phyloP scores from a whole-genome alignment of 2,888 invertebrate genomes.

The Oxyscelio sp. region DNA sequence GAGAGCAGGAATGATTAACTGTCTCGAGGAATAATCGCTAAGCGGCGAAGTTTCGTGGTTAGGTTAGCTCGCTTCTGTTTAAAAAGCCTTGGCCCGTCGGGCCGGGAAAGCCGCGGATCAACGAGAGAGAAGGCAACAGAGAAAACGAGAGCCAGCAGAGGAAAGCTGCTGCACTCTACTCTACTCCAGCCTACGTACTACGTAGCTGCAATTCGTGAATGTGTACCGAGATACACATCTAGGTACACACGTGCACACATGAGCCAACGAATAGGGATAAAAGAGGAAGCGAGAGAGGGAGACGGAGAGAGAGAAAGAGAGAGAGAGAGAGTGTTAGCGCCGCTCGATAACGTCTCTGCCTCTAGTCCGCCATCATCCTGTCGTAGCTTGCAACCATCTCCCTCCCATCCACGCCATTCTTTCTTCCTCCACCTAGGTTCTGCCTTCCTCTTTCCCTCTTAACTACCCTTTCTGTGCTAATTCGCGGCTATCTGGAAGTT shows the following conservation, averaged over 20 bases:
- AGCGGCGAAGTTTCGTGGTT: slow-evolving; percentile 40
- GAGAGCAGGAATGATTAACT: slow-evolving; percentile 56
- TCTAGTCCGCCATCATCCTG: slow-evolving; percentile 67
- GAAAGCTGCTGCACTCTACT: slow-evolving; percentile 19
- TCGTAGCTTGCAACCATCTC: slow-evolving; percentile 30
- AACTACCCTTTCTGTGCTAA: slow-evolving; percentile 17
- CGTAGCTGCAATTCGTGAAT: not conserved
- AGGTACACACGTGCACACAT: not conserved
- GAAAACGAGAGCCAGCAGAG: slow-evolving; percentile 17
- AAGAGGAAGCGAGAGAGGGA: not conserved
- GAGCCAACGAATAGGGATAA: slow-evolving; percentile 10
- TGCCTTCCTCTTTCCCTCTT: not conserved
- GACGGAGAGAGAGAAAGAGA: slow-evolving; percentile 2
- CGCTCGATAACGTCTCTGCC: slow-evolving; percentile 65
- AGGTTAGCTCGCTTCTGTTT: slow-evolving; percentile 35
- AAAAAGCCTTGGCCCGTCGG: slow-evolving; percentile 41
- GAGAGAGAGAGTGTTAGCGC: slow-evolving; percentile 35
- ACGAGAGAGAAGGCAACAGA: slow-evolving; percentile 14
- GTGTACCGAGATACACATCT: slow-evolving; percentile 7
- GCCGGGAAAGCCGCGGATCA: slow-evolving; percentile 7
- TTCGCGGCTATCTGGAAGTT: slow-evolving; percentile 8
- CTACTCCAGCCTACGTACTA: slow-evolving; percentile 15
- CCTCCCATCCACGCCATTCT: slow-evolving; percentile 31
- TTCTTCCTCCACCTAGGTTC: slow-evolving; percentile 23
- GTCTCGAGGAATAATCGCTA: slow-evolving; percentile 56